Conservation (phyloP, 2,888 invertebrate species). For the Tricholauxania praeusta region DNA sequence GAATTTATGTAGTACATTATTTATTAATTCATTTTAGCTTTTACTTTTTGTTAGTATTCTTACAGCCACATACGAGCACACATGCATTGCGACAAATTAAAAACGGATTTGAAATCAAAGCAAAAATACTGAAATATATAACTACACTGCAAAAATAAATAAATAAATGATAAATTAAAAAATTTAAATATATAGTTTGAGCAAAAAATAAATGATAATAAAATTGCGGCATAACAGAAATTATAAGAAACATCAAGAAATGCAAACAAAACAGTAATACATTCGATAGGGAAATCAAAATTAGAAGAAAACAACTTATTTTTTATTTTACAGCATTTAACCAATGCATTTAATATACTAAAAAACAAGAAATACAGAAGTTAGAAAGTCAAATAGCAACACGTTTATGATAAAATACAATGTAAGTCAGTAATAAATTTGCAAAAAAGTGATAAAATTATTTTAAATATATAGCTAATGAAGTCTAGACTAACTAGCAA, state of each 20-base stretch:
- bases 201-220: no score
- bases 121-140: no score
- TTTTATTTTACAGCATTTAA: slow-evolving; percentile 31
- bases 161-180: no score
- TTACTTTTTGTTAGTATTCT: no score
- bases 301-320: slow-evolving; percentile 4
- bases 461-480: slow-evolving; percentile 39
- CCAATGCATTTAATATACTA: slow-evolving; percentile 29
- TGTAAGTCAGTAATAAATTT: slow-evolving; percentile 18
- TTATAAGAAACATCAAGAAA: neutral
- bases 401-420: slow-evolving; percentile 31
- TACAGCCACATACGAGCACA: no score
- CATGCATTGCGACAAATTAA: no score
- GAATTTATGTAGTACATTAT: no score
- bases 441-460: slow-evolving; percentile 32
- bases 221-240: neutral
- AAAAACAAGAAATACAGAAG: slow-evolving; percentile 22
- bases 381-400: slow-evolving; percentile 26
- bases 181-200: no score
- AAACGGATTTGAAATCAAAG: no score
- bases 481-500: slow-evolving; percentile 15
- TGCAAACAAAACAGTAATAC: neutral
- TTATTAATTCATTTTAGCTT: no score
- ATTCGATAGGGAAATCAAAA: neutral
- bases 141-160: neutral